Evolutionary conservation across 2,888 invertebrate species (phyloP), one percentile per base, ranked within the genome.

Genomic region (Atethmia centrago): DNA sequence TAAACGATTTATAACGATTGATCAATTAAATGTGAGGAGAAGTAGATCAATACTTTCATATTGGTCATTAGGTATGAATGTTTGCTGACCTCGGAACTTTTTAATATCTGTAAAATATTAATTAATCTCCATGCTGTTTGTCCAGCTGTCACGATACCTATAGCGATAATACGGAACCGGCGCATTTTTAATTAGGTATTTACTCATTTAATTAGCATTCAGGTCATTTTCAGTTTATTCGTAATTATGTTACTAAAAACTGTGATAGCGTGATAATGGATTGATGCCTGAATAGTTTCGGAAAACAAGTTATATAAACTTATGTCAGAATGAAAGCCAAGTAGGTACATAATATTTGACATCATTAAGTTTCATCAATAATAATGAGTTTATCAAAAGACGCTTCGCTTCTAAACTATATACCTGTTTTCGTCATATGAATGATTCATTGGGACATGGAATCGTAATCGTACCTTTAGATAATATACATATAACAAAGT

Each of bases 121-220:
- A 56, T 55, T 8, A 16, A 45, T 62, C 25, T 59, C 8, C 19
- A 28, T 51, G 28, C 5, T 45, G 10, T 71, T 65, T 62, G 40
- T n/a, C 8, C 47, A 84, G 45, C 25, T 58, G 28, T 71, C 42
- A 14, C 53, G 59, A 5, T 49, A 47, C 47, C 1, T 47, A 47
- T 0, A 51, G 36, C 21, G n/a, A 56, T 55, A 40, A 42, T n/a
- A 59, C 25, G n/a, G 3, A 25, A 62, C 21, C 12, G 47, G 49
- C 49, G 55, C n/a, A 31, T 58, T 62, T 59, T 65, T 47, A 28
- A 68, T 62, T 9, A n/a, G n/a, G n/a, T 53, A 71, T 40, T 25
- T 31, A 61, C n/a, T 12, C 51, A 62, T n/a, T 40, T 40, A 55
- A 55, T 75, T 55, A 74, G 49, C 61, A 77, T 36, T 14, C 12